A percentile compares a stretch with the other conserved stretches of the same genome.
Evolutionary conservation across 2,888 invertebrate genomes (phyloP).

Genomic region (Brachypterus glaber): DNA sequence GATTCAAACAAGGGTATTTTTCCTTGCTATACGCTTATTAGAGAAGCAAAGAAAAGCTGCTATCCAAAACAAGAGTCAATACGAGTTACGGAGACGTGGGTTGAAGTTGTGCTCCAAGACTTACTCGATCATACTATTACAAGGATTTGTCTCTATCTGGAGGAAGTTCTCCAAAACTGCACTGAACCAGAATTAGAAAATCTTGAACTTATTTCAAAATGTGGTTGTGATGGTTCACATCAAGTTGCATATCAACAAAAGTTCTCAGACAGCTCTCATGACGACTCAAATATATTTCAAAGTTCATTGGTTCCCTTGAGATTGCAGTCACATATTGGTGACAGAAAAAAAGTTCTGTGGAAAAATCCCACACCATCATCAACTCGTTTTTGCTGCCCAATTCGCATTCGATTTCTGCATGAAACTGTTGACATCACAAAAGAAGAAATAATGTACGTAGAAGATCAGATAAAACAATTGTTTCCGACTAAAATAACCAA

Average conservation of each 20-base stretch:
- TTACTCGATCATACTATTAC: neutral
- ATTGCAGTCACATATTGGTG: slow-evolving; percentile 4
- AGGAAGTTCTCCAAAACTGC: slow-evolving; percentile 7
- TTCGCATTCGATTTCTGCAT: neutral
- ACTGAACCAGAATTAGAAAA: slow-evolving; percentile 8
- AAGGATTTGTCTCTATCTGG: neutral
- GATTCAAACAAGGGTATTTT: neutral
- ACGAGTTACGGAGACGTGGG: neutral
- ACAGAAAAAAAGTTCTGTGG: slow-evolving; percentile 17
- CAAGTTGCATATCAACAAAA: slow-evolving; percentile 22
- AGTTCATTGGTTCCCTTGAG: slow-evolving; percentile 15
- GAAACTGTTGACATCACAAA: slow-evolving; percentile 2
- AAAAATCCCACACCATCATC: slow-evolving; percentile 22
- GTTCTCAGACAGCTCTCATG: slow-evolving; percentile 14
- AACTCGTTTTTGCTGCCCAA: slow-evolving; percentile 19
- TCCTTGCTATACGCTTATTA: neutral
- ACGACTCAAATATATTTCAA: slow-evolving; percentile 25
- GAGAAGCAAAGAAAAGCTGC: neutral
- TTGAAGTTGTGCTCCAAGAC: neutral
- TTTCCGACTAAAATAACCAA: neutral
- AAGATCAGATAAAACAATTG: slow-evolving; percentile 4
- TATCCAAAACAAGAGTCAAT: neutral
- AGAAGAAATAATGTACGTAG: slow-evolving; percentile 17
- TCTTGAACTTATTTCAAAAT: slow-evolving; percentile 21
- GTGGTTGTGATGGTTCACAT: slow-evolving; percentile 25